These are phyloP conservation scores for Chitala chitala DNA, from an alignment of 2,113 vertebrate species.

Conservation along the genomic window DNA sequence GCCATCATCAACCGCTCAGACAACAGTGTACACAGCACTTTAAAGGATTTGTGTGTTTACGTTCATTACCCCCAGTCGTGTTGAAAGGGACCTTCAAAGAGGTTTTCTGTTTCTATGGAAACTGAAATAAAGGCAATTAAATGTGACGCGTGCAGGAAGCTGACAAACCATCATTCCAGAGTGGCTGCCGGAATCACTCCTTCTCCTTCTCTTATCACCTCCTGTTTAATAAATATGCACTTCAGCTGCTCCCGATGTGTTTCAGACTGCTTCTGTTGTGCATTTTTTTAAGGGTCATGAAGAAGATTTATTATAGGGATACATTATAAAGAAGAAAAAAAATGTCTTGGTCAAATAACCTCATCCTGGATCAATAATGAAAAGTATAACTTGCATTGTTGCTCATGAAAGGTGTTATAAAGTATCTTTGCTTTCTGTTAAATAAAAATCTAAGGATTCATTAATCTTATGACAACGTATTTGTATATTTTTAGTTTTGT, in stretches of 20 bases:
- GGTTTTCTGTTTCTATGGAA: slow-evolving; percentile 16
- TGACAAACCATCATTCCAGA: not conserved
- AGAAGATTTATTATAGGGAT: not conserved
- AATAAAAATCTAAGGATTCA: too few species aligned
- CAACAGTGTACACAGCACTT: not conserved
- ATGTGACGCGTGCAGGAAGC: not conserved
- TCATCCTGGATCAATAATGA: too few species aligned
- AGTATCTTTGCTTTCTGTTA: too few species aligned
- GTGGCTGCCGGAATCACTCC: not conserved
- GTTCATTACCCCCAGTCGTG: not conserved
- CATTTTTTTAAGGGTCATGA: not conserved
- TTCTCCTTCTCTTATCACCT: not conserved
- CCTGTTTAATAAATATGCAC: not conserved
- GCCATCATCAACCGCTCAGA: not conserved
- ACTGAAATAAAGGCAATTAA: slow-evolving; percentile 20
- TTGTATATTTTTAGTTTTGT: too few species aligned
- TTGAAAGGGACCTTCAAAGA: slow-evolving; percentile 11
- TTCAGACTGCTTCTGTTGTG: not conserved
- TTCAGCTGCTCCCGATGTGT: not conserved
- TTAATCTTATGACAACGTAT: too few species aligned
- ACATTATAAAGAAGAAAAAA: too few species aligned
- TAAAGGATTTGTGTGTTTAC: not conserved
- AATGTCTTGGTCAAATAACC: too few species aligned
- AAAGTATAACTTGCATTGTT: too few species aligned
- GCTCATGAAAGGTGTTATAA: too few species aligned